phyloP scores from a whole-genome alignment of 1,140 invertebrate genomes.

The Andricus grossulariae region DNA sequence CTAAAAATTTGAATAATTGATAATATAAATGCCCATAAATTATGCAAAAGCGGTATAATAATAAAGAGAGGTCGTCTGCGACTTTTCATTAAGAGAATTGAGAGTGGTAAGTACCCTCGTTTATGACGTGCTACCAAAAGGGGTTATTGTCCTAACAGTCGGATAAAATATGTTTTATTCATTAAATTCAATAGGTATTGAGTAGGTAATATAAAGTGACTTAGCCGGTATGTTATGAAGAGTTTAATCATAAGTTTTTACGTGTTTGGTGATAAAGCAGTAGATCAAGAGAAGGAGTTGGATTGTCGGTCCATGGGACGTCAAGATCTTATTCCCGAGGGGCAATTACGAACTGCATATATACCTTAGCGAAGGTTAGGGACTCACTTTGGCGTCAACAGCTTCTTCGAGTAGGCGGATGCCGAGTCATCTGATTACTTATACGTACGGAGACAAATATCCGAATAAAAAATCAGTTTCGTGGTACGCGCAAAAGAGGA shows the following conservation, averaged over 20 bases:
- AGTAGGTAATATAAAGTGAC: neutral
- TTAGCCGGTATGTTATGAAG: conserved; percentile 10
- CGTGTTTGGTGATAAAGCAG: conserved; percentile 5
- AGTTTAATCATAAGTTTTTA: conserved; percentile 30
- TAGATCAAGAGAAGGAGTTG: neutral
- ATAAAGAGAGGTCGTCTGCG: neutral
- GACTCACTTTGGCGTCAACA: neutral
- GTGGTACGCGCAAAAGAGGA: neutral
- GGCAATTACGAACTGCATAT: conserved; percentile 3
- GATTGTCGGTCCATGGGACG: neutral
- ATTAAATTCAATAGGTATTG: conserved; percentile 26
- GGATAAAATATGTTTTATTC: conserved; percentile 21
- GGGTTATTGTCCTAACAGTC: neutral
- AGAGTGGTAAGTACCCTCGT: neutral
- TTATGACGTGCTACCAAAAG: neutral
- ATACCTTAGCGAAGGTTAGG: conserved; percentile 16
- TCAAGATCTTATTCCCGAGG: neutral
- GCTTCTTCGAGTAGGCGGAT: conserved; percentile 5
- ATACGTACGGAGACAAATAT: conserved; percentile 5
- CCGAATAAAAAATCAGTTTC: neutral
- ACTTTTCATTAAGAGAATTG: conserved; percentile 9
- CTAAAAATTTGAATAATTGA: no score
- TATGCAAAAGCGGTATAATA: no score
- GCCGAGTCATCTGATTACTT: conserved; percentile 9
- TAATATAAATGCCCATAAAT: no score